Evolutionary conservation across 2,888 invertebrate species (phyloP), one percentile per base, ranked within the genome.

Genomic region (Cantharis rufa): DNA sequence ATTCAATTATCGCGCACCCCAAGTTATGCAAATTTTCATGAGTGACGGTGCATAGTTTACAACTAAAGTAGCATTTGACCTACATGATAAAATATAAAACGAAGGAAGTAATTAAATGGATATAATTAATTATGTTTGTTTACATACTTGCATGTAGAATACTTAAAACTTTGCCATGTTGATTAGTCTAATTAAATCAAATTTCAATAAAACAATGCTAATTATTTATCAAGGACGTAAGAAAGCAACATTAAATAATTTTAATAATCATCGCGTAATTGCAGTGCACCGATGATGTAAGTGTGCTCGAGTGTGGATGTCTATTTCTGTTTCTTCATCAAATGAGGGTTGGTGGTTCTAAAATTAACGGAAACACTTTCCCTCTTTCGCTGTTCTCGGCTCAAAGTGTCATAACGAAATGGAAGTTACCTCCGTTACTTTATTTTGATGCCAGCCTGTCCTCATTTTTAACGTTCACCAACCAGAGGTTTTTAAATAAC

Each of bases 391-490:
- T 66, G 24, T 21, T 61, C 16, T 32, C 32, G 13, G 28, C 69
- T 21, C 66, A 64, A 11, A 48, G 48, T 48, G 48, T 13, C 66
- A 61, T 18, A 32, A 66, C 66, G 72, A 72, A 24, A 72, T 66
- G 68, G 69, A 24, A 69, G 48, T 15, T 21, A 70, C 15, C 32
- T 28, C 66, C 66, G 62, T 63, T 73, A 16, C 11, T 18, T 18
- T 66, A 68, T 24, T 68, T 68, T 27, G 69, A 62, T 27, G 48
- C 69, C 48, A 66, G 70, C 70, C 28, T 70, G 74, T 15, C 70
- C 74, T 70, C 74, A 61, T 70, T 74, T 70, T 70, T 21, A 70
- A 62, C 48, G 70, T 70, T 70, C 74, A 63, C 64, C 68, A 64
- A 64, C 74, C 27, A 13, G 21, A 64, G 15, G 70, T 62, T 74